These are phyloP conservation scores for Chelonoidis abingdonii DNA, from an alignment of 2,113 vertebrate genomes.

Conservation along the genomic window DNA sequence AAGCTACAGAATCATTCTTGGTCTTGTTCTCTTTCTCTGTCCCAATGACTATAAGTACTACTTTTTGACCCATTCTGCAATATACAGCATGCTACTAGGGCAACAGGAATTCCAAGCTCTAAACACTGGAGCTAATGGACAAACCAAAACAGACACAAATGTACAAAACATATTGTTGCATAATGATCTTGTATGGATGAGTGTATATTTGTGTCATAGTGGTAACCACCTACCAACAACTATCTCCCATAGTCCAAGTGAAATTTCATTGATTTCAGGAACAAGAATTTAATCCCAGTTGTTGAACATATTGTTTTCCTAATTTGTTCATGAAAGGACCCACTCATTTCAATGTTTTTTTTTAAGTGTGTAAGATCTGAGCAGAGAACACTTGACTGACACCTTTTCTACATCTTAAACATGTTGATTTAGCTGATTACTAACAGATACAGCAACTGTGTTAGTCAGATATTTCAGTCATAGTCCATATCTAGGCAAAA, in stretches of 20 bases:
- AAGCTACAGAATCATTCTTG: no score
- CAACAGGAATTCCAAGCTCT: neutral
- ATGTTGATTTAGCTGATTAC: neutral
- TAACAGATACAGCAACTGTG: neutral
- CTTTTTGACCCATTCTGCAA: neutral
- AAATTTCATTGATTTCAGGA: neutral
- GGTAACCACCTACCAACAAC: neutral
- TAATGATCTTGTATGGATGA: neutral
- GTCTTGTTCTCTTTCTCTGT: no score
- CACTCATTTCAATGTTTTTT: rapidly evolving
- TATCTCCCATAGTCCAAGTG: neutral
- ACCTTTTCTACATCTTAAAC: neutral
- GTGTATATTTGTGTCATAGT: rapidly evolving
- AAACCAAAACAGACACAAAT: neutral
- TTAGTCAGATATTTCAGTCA: neutral
- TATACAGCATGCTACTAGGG: neutral
- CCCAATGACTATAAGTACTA: neutral
- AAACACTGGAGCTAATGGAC: neutral
- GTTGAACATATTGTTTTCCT: neutral
- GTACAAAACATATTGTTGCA: neutral
- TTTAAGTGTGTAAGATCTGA: neutral
- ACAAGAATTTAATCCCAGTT: neutral
- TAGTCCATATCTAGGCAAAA: neutral
- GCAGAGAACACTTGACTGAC: neutral
- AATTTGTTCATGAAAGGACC: neutral